phyloP scores from a whole-genome alignment of 2,113 vertebrate species.

The Arvicanthis niloticus region DNA sequence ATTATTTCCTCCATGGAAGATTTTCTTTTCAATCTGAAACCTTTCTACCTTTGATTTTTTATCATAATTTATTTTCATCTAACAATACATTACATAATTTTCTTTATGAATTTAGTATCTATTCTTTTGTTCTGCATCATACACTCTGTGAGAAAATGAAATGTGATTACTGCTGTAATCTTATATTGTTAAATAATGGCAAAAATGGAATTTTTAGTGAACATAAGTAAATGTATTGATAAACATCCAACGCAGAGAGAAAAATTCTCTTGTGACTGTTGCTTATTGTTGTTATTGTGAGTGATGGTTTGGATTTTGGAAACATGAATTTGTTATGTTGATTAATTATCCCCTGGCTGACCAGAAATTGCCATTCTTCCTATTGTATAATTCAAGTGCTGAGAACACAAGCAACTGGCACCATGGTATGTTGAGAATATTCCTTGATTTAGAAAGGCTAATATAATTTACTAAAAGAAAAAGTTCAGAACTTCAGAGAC shows the following conservation, averaged over 20 bases:
- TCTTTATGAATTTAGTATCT: not conserved
- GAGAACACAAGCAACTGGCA: not conserved
- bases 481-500: not conserved
- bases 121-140: not conserved
- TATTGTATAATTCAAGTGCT: not conserved
- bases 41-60: not conserved
- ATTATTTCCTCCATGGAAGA: not conserved
- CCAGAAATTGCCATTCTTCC: not conserved
- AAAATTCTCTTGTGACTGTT: not conserved
- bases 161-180: not conserved
- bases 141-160: rapidly evolving
- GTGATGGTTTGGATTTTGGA: not conserved
- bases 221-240: not conserved
- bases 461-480: not conserved
- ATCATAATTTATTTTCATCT: not conserved
- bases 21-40: not conserved
- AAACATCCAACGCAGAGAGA: not conserved
- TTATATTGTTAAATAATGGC: not conserved
- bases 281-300: not conserved
- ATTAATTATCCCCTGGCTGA: not conserved
- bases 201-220: not conserved
- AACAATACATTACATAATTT: not conserved
- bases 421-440: not conserved
- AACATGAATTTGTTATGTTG: not conserved
- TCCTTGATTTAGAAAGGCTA: not conserved